phyloP scores from a whole-genome alignment of 1,140 invertebrate genomes.

The Pemphigus obesinymphae region DNA sequence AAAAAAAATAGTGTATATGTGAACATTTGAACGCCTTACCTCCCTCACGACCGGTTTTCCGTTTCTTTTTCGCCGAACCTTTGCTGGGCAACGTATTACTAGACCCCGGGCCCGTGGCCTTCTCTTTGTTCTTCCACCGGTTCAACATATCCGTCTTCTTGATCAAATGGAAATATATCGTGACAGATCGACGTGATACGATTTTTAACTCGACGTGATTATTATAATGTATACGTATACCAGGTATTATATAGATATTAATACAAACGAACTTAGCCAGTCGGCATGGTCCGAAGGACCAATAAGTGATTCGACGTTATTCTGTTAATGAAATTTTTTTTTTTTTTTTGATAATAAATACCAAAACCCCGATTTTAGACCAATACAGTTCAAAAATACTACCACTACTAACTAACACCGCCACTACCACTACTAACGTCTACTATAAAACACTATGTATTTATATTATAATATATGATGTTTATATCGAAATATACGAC shows the following conservation, averaged over 20 bases:
- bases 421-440: too few species aligned
- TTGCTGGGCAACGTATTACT: constrained; percentile 36
- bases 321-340: too few species aligned
- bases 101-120: constrained; percentile 41
- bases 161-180: constrained; percentile 39
- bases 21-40: neutral
- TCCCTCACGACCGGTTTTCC: constrained; percentile 48
- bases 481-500: too few species aligned
- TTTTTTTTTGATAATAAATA: too few species aligned
- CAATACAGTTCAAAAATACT: too few species aligned
- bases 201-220: neutral
- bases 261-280: neutral
- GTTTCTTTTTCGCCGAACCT: constrained; percentile 47
- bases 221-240: too few species aligned
- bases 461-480: too few species aligned
- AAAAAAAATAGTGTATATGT: too few species aligned
- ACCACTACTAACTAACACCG: too few species aligned
- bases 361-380: too few species aligned
- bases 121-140: constrained; percentile 48
- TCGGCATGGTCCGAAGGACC: neutral
- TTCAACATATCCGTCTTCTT: constrained; percentile 45
- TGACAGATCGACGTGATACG: constrained; percentile 5
- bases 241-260: too few species aligned
- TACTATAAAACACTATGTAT: too few species aligned
- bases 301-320: neutral